Percentiles rank a stretch among this genome's conserved stretches.
These are phyloP conservation scores for Acipenser transmontanus DNA, from an alignment of 2,797 vertebrate species.

Conservation along the genomic window DNA sequence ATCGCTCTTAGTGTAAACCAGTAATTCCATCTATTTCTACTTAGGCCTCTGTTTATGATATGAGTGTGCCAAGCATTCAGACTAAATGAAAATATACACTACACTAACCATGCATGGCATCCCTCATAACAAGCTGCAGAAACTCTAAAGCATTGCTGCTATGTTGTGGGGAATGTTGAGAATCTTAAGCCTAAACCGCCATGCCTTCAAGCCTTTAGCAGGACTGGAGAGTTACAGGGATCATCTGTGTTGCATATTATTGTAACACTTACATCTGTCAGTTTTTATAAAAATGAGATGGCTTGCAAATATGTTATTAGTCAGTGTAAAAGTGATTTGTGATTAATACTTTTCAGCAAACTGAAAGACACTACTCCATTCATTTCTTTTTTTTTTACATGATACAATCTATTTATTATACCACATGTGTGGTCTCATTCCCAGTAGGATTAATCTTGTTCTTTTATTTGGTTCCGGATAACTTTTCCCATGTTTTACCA, in stretches of 20 bases:
- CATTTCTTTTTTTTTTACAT: conserved; percentile 3
- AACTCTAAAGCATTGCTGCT: conserved; percentile 79
- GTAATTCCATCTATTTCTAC: conserved; percentile 77
- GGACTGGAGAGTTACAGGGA: conserved; percentile 33
- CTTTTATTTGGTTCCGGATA: conserved; percentile 16
- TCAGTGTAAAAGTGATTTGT: neutral
- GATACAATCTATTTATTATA: neutral
- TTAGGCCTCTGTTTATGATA: conserved; percentile 78
- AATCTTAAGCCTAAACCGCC: conserved; percentile 74
- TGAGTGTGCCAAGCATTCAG: conserved; percentile 86
- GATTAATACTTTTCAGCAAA: neutral
- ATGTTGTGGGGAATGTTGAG: conserved; percentile 86
- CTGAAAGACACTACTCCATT: neutral
- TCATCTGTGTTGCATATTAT: conserved; percentile 22
- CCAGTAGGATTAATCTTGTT: neutral
- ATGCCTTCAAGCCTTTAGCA: conserved; percentile 48
- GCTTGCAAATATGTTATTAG: conserved; percentile 25
- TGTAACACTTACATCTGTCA: conserved; percentile 28
- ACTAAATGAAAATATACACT: conserved; percentile 94
- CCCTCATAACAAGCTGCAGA: conserved; percentile 87
- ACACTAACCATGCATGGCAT: conserved; percentile 79
- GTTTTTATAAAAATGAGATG: conserved; percentile 31
- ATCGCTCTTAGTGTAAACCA: conserved; percentile 63
- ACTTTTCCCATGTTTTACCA: conserved; percentile 12
- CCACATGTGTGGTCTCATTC: conserved; percentile 24